Base-by-base conservation (phyloP, 2,113 vertebrate species). In the Tinamus guttatus region DNA sequence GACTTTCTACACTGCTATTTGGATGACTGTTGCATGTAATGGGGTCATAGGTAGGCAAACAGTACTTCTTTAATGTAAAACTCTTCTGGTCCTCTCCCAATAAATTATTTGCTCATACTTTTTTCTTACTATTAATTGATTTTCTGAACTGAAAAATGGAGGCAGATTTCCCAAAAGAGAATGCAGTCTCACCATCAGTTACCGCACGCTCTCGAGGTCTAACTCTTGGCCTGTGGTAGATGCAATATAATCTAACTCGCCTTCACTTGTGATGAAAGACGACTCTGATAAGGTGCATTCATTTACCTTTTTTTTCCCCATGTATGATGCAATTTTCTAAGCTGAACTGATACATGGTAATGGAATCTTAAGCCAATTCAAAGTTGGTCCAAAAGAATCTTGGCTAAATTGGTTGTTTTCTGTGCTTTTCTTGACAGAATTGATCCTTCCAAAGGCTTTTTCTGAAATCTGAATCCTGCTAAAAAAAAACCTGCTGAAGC, bases 191-290 rank as follows among this genome's bases (percentile, higher is more conserved):
- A 7, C 20, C 1, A 2, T 19, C 7, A 4, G 40, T 41, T 25
- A 5, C n/a, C 11, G 43, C 22, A 0, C 16, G 54, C 11, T 17
- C 47, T 25, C 11, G 25, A 13, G 38, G 9, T 2, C 1, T 30
- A 51, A 27, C 30, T 36, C 18, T 7, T 18, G 13, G 87, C n/a
- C 63, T 47, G 34, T 34, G 40, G 56, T 15, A 56, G n/a, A 8
- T 34, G n/a, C 28, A 17, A 8, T n/a, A 5, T 21, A 5, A 22
- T 34, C 22, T 12, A 43, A 14, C 20, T 51, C 9, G 0, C 19
- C 30, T 41, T 86, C 43, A 8, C n/a, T 51, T 36, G 30, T 16
- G 24, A 9, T 28, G 36, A 28, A 76, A 59, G 30, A 24, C 3
- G 28, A 30, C 2, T 51, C 10, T n/a, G 9, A 30, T 24, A 60